Evolutionary conservation across 2,797 vertebrate species (phyloP), one percentile per base, ranked within the genome.

Genomic region (Clarias laeviceps): DNA sequence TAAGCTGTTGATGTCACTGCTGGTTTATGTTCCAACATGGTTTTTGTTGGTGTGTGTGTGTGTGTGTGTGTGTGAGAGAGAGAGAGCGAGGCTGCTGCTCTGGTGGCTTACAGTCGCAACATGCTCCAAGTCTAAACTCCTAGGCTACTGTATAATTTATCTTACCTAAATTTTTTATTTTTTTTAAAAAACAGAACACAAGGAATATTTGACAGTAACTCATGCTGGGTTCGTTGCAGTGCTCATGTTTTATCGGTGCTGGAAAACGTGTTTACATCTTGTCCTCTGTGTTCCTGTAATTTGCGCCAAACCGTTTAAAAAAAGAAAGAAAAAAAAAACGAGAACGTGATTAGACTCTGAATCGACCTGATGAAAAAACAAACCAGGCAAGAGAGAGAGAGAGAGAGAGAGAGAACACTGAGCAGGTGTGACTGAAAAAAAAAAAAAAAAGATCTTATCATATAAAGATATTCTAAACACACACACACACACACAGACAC

Each of bases 1-100:
- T 66, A 80, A 80, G 61, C 61, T 50, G 37, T 29, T 45, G 78
- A 66, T 80, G 62, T 50, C 61, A 80, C 14, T 18, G 4, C 59
- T 40, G 77, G 78, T 50, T 50, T 80, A 50, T 80, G n/a, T 80
- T 34, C 32, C 18, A 17, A 37, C 22, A 22, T 37, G 40, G 37
- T 45, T 37, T 72, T 22, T 72, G 69, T 45, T 37, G 40, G 17
- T 29, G 77, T 65, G 14, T 40, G 78, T 27, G 34, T 24, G 29
- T 68, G 69, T 72, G 32, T 34, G 66, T 40, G 68, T 70, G 34
- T 70, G 68, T 70, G 45, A 50, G 45, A 12, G 9, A 45, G 45
- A 11, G 11, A 12, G 45, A 50, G 11, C 12, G 45, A 50, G 45
- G 18, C 34, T 61, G 68, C 14, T 22, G 68, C 11, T 34, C n/a